phyloP scores from a whole-genome alignment of 2,888 invertebrate species.

The Peribatodes rhomboidaria region DNA sequence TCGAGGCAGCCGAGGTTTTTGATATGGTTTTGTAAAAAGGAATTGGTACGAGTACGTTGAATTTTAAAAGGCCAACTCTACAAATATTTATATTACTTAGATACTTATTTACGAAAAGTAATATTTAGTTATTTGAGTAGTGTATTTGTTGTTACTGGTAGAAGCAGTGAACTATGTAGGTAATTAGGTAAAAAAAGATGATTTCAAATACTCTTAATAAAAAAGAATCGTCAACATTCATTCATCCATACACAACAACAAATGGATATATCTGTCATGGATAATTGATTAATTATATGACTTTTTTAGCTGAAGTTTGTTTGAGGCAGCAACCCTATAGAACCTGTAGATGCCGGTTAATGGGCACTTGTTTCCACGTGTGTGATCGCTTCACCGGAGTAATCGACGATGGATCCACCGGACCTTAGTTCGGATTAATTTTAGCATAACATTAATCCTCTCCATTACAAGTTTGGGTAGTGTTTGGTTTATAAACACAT shows the following conservation, averaged over 20 bases:
- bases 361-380: slow-evolving; percentile 56
- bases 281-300: not conserved
- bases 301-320: not conserved
- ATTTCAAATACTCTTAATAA: too few relatives aligned
- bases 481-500: slow-evolving; percentile 15
- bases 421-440: slow-evolving; percentile 20
- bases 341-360: slow-evolving; percentile 50
- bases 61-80: too few relatives aligned
- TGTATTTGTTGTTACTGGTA: too few relatives aligned
- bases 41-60: not conserved
- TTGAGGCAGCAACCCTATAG: slow-evolving; percentile 35
- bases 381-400: slow-evolving; percentile 51
- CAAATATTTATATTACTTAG: too few relatives aligned
- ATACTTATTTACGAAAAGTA: too few relatives aligned
- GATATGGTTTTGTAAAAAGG: not conserved
- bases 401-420: slow-evolving; percentile 28
- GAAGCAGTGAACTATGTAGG: too few relatives aligned
- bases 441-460: not conserved
- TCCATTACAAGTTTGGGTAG: not conserved
- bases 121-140: too few relatives aligned
- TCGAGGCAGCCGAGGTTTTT: too few relatives aligned
- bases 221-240: too few relatives aligned
- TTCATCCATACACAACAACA: too few relatives aligned
- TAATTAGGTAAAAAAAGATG: too few relatives aligned
- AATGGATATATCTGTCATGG: too few relatives aligned